Base-by-base conservation (phyloP, 2,888 invertebrate species). In the Plebejus melissa region DNA sequence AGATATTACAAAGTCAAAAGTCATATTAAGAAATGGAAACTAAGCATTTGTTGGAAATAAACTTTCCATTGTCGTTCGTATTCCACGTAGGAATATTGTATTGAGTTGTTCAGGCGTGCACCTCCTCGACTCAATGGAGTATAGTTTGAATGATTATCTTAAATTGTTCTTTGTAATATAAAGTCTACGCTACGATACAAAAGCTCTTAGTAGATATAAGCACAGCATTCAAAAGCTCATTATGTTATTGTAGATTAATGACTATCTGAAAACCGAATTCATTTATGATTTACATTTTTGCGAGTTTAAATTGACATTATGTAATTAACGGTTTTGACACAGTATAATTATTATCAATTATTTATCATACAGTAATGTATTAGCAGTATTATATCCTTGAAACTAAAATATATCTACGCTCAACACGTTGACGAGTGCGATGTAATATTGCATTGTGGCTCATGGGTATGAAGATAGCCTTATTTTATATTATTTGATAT, bases 151-250 rank as follows among this genome's bases (percentile, higher is more conserved):
- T 79, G 81, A 82, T 79, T 79, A 80, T 82, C 81, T 82, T 82
- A 79, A 79, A 75, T 69, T 77, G 76, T 79, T 79, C 77, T 82
- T 83, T 79, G 79, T 84, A 80, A 79, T 76, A 77, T 80, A 78
- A 82, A 83, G 83, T 87, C 86, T 88, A 88, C 87, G 86, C 88
- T 90, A 90, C 88, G 83, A 85, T 88, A 90, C 88, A 89, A 88
- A 90, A 91, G 90, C 90, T 90, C 90, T 90, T 89, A 89, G 87
- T 85, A 87, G 85, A 85, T 80, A 79, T 76, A 88, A 90, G 88
- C 88, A 86, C 87, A 87, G 86, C 86, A 85, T 87, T 81, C 32
- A 82, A 91, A 91, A 92, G 92, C 91, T 92, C 92, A 84, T 86
- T 84, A 75, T 57, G 69, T 75, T 58, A 70, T 70, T 58, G 41